These are phyloP conservation scores for Pogonomyrmex barbatus DNA, from an alignment of 1,140 invertebrate genomes.

Conservation along the genomic window DNA sequence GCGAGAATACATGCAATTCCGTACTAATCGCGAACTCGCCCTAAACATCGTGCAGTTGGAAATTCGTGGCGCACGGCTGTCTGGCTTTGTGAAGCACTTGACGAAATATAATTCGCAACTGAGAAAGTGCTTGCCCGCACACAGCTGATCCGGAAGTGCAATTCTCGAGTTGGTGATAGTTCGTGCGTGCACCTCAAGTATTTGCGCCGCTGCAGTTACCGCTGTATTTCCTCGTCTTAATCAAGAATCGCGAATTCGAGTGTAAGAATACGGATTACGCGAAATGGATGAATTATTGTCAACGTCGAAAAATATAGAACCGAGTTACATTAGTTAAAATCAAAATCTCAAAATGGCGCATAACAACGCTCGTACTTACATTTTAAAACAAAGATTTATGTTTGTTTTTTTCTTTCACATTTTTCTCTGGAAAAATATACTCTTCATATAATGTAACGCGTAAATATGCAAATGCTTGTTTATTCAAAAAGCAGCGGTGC, in stretches of 20 bases:
- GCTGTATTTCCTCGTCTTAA: constrained; percentile 45
- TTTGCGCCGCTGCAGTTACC: constrained; percentile 20
- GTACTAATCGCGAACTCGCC: constrained; percentile 55
- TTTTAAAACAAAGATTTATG: constrained; percentile 19
- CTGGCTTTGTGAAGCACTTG: constrained; percentile 62
- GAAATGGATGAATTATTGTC: constrained; percentile 26
- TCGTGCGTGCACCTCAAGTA: constrained; percentile 42
- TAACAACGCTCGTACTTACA: neutral
- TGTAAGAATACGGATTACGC: constrained; percentile 35
- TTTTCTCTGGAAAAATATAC: constrained; percentile 1
- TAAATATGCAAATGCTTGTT: constrained; percentile 42
- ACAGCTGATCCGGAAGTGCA: constrained; percentile 60
- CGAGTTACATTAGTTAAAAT: neutral
- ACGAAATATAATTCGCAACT: constrained; percentile 68
- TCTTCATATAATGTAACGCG: neutral
- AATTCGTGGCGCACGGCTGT: constrained; percentile 62
- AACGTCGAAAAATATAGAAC: neutral
- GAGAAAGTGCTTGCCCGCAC: constrained; percentile 60
- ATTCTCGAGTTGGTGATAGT: constrained; percentile 57
- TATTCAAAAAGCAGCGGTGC: constrained; percentile 3
- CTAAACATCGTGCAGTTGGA: constrained; percentile 63
- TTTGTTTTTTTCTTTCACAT: neutral
- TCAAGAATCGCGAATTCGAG: constrained; percentile 41
- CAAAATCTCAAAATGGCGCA: neutral
- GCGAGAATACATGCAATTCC: constrained; percentile 48